Conservation (phyloP, 1,140 invertebrate genomes). For the Lordiphosa clarofinis region DNA sequence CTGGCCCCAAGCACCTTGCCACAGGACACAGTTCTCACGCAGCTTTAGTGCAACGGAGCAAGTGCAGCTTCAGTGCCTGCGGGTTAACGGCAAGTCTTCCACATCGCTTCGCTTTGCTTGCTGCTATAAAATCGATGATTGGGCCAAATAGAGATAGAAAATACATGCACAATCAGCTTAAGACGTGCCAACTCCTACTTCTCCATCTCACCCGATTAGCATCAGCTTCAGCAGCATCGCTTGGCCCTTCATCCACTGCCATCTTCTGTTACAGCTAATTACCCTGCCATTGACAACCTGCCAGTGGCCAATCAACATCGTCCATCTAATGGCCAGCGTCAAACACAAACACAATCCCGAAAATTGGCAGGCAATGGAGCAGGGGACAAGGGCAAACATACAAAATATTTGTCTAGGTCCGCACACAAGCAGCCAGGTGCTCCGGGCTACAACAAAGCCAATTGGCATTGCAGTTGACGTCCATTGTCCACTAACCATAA, state of each 20-base stretch:
- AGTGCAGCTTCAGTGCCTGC: slow-evolving; percentile 25
- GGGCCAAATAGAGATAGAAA: slow-evolving; percentile 14
- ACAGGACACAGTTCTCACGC: not conserved
- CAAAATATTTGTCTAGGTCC: slow-evolving; percentile 18
- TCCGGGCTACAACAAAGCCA: too few species aligned
- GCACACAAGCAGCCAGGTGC: too few species aligned
- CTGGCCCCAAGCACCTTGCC: not conserved
- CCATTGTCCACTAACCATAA: too few species aligned
- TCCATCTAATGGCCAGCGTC: slow-evolving; percentile 32
- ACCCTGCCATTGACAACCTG: slow-evolving; percentile 35
- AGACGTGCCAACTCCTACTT: slow-evolving; percentile 5
- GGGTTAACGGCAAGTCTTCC: slow-evolving; percentile 49
- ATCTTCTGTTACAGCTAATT: slow-evolving; percentile 57
- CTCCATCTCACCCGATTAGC: slow-evolving; percentile 2
- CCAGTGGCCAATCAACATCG: slow-evolving; percentile 30
- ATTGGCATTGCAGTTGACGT: too few species aligned
- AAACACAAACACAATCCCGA: slow-evolving; percentile 31
- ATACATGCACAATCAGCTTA: slow-evolving; percentile 43
- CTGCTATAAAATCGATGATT: slow-evolving; percentile 53
- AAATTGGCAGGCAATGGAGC: slow-evolving; percentile 43
- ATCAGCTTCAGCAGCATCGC: not conserved
- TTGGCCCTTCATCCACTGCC: not conserved
- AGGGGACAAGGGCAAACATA: slow-evolving; percentile 14
- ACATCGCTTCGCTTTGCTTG: slow-evolving; percentile 23
- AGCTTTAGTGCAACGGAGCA: slow-evolving; percentile 11